Percentiles rank a stretch among this genome's conserved stretches.
Conservation (phyloP, 1,140 invertebrate species). For the Coenobita brevimanus region DNA sequence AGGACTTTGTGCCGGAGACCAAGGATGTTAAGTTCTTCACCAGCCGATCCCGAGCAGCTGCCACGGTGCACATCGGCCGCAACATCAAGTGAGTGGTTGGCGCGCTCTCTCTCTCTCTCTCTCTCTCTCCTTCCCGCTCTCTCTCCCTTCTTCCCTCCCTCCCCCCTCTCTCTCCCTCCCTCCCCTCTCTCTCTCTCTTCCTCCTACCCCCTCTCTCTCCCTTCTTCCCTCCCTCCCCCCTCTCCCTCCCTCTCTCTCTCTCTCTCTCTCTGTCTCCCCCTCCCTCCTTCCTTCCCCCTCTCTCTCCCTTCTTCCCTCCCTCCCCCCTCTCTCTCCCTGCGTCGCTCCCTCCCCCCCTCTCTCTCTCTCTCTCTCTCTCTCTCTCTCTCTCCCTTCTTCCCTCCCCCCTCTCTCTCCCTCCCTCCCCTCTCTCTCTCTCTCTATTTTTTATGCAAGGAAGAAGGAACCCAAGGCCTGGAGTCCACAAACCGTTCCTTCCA, state of each 20-base stretch:
- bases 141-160: neutral
- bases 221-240: neutral
- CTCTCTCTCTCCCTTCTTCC: neutral
- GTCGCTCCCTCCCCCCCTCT: neutral
- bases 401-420: neutral
- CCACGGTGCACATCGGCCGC: slow-evolving; percentile 44
- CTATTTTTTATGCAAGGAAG: no score
- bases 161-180: neutral
- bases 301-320: neutral
- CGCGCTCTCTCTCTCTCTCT: no score
- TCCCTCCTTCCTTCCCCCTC: neutral
- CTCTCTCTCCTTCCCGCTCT: neutral
- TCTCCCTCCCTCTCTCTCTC: neutral
- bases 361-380: neutral
- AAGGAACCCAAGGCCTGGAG: no score
- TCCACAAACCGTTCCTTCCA: no score
- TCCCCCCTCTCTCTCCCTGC: no score
- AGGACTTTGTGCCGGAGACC: neutral
- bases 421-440: neutral
- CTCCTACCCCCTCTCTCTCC: no score
- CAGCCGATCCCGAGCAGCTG: slow-evolving; percentile 47
- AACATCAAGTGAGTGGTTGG: slow-evolving; percentile 46
- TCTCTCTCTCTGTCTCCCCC: no score
- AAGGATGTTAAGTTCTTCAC: slow-evolving; percentile 41
- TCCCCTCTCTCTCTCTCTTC: neutral